Conservation (phyloP, 2,888 invertebrate species). For the Drosophila pseudotalamancana region DNA sequence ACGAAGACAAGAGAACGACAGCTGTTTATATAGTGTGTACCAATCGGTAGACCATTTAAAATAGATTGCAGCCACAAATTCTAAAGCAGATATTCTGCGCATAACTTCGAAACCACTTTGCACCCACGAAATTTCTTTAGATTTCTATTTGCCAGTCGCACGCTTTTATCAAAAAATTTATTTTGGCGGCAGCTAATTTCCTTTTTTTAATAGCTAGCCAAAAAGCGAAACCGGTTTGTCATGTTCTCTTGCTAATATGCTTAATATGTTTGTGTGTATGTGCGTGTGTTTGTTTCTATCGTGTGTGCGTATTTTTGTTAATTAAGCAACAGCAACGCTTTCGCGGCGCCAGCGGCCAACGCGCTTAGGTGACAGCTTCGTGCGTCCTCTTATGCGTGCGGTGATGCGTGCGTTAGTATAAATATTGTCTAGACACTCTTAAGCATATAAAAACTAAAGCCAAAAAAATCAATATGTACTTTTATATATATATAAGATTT, state of each 20-base stretch:
- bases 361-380: conserved; percentile 3
- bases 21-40: conserved; percentile 51
- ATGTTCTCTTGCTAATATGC: conserved; percentile 58
- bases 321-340: conserved; percentile 49
- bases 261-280: neutral
- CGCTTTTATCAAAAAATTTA: conserved; percentile 1
- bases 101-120: conserved; percentile 34
- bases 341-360: conserved; percentile 23
- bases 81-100: conserved; percentile 18
- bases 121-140: conserved; percentile 39
- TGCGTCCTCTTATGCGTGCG: conserved; percentile 4
- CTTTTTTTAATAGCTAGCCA: conserved; percentile 38
- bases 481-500: neutral
- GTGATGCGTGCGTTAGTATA: neutral
- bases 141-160: conserved; percentile 11
- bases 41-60: conserved; percentile 30
- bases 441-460: neutral
- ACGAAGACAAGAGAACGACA: conserved; percentile 39
- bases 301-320: conserved; percentile 34
- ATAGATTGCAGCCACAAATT: conserved; percentile 38
- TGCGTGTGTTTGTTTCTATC: neutral
- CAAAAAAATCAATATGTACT: neutral
- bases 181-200: conserved; percentile 59
- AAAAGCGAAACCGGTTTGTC: conserved; percentile 71
- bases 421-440: neutral